phyloP scores from a whole-genome alignment of 1,140 invertebrate genomes.

The Heliconius hermathena region DNA sequence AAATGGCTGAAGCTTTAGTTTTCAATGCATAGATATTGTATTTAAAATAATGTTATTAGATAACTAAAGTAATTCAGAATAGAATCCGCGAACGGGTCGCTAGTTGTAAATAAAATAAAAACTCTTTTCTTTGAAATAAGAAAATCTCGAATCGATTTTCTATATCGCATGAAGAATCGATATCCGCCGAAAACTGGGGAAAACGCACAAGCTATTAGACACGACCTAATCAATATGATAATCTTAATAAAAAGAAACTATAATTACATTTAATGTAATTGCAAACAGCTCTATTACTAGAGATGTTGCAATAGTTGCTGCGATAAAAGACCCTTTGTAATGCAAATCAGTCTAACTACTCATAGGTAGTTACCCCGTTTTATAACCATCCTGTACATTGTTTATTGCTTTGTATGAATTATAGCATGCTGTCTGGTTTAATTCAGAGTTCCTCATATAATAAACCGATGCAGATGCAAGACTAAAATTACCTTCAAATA shows the following conservation, averaged over 20 bases:
- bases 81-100: too few species aligned
- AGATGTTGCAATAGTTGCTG: not conserved
- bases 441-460: slow-evolving; percentile 17
- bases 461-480: slow-evolving; percentile 20
- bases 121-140: too few species aligned
- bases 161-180: not conserved
- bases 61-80: too few species aligned
- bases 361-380: slow-evolving; percentile 14
- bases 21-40: too few species aligned
- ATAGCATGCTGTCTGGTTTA: slow-evolving; percentile 21
- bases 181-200: not conserved
- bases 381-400: slow-evolving; percentile 37
- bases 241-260: not conserved
- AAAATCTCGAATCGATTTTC: not conserved
- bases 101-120: too few species aligned
- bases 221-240: not conserved
- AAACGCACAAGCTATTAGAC: not conserved
- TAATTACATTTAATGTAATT: not conserved
- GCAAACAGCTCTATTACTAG: not conserved
- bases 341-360: slow-evolving; percentile 31
- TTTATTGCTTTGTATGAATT: slow-evolving; percentile 34
- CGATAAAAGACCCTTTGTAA: slow-evolving; percentile 31
- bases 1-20: too few species aligned
- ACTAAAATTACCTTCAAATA: not conserved
- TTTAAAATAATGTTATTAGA: too few species aligned